Evolutionary conservation across 2,797 vertebrate genomes (phyloP), one percentile per base, ranked within the genome.

Genomic region (Labeo calbasu): DNA sequence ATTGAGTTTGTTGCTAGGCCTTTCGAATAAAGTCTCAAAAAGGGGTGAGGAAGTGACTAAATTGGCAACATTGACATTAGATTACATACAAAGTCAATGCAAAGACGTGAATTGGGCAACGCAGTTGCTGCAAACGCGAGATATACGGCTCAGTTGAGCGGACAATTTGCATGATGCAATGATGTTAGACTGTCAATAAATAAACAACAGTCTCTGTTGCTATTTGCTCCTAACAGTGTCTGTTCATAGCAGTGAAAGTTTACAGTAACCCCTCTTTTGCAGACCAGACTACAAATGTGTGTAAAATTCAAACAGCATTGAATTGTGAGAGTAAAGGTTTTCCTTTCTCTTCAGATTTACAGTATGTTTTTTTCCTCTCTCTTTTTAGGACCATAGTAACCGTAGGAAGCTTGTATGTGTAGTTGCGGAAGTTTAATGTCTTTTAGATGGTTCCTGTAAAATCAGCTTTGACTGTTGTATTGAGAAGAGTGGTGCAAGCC

Each of bases 211-310:
- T 77, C 68, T 87, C 70, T 88, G 55, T 57, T 5, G 61, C 68
- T 77, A 12, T 82, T 72, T 36, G 63, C 46, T 65, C 8, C 25
- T 17, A 87, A 91, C 82, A 88, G 77, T 86, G 32, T 78, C 77
- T 73, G 84, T 86, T 86, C 82, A 83, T 85, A 12, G 21, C 53
- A 61, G 9, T 65, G 28, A 82, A 82, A 85, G 73, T 85, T 77
- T 86, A 85, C 86, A 70, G 87, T 85, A 66, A 84, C 69, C 76
- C 79, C 80, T 86, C 85, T 80, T n/a, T n/a, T 72, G 46, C 68
- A 66, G 23, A 83, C 81, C 55, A 4, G 48, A 48, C 50, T 55
- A 66, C 51, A 63, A 79, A 77, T 85, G 50, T 28, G 17, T 81
- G 61, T 57, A 32, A 84, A n/a, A 86, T 87, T 88, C 46, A 77